Conservation (phyloP, 2,888 invertebrate species). For the Germaria angustata region DNA sequence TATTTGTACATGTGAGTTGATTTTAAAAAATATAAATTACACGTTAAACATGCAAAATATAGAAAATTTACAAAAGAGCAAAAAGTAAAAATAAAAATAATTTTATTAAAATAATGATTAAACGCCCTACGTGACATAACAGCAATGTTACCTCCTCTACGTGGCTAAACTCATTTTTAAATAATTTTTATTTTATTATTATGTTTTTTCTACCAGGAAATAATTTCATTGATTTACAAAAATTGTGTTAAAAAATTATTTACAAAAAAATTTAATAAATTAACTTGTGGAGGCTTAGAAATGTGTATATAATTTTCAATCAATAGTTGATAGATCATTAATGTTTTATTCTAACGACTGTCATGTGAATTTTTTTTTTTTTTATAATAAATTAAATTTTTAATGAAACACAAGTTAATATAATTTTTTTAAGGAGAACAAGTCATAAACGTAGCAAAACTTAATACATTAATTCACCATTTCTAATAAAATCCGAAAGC, state of each 20-base stretch:
- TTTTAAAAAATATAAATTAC: conserved; percentile 25
- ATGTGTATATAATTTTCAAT: background rate
- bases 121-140: conserved; percentile 61
- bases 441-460: too few species aligned
- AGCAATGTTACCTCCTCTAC: conserved; percentile 41
- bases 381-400: background rate
- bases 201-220: conserved; percentile 32
- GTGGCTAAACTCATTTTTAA: conserved; percentile 8
- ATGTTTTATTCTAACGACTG: background rate
- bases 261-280: background rate
- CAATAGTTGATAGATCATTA: background rate
- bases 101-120: conserved; percentile 49
- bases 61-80: background rate
- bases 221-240: conserved; percentile 2
- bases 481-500: too few species aligned
- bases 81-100: background rate
- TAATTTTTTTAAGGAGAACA: too few species aligned
- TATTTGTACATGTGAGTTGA: background rate
- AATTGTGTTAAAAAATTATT: conserved; percentile 43
- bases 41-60: conserved; percentile 51
- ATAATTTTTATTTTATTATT: background rate
- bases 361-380: background rate
- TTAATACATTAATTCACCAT: too few species aligned
- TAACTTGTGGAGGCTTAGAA: background rate
- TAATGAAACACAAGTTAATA: too few species aligned